Evolutionary conservation across 2,888 invertebrate genomes (phyloP).

Genomic region (Drosophila cognata): DNA sequence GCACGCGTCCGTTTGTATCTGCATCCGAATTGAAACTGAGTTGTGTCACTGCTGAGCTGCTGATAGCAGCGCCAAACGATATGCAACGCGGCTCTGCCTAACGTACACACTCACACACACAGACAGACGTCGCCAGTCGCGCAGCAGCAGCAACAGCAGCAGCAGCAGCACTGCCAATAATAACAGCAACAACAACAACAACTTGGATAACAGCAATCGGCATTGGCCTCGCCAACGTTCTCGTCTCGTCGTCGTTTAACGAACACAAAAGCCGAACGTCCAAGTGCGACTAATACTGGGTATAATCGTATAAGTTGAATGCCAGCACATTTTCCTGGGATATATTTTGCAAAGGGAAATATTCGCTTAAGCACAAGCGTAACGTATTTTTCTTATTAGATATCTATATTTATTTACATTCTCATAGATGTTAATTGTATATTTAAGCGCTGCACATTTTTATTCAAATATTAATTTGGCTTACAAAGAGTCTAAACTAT

Average conservation of each 20-base stretch:
- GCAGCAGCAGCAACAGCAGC: constrained; percentile 65
- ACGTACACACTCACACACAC: constrained; percentile 1
- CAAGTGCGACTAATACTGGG: constrained; percentile 6
- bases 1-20: constrained; percentile 77
- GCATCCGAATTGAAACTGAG: constrained; percentile 82
- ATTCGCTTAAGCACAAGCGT: neutral
- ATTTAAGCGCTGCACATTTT: neutral
- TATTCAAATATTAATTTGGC: neutral
- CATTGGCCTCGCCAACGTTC: constrained; percentile 10
- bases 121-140: constrained; percentile 49
- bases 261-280: constrained; percentile 7
- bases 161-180: constrained; percentile 8
- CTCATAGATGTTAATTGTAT: neutral
- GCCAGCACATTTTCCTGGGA: neutral
- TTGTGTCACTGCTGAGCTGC: constrained; percentile 65
- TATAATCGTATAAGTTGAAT: constrained; percentile 16
- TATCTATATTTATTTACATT: neutral
- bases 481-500: neutral
- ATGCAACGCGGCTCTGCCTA: constrained; percentile 59
- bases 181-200: constrained; percentile 30
- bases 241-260: constrained; percentile 7
- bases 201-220: constrained; percentile 17
- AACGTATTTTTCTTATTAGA: neutral
- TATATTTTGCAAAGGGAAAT: constrained; percentile 4
- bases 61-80: constrained; percentile 72